Base-by-base conservation (phyloP, 2,113 vertebrate genomes). In the Trichomycterus rosablanca region DNA sequence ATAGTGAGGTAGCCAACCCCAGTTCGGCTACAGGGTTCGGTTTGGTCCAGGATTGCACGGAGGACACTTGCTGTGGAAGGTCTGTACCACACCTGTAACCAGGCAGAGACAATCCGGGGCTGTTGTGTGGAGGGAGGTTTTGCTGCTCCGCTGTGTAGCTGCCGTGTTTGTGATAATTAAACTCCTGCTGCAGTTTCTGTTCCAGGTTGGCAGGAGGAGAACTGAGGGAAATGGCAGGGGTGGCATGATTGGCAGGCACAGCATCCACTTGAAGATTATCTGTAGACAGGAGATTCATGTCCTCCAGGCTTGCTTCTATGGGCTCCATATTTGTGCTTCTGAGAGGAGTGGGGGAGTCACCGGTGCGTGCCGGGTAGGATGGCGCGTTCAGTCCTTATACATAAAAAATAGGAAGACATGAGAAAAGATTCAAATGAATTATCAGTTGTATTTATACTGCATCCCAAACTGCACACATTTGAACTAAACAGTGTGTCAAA, bases 331-430 rank as follows among this genome's bases (percentile, higher is more conserved):
- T 87, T 2, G 91, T 92, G 64, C 93, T 97, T 66, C 91, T 79
- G 32, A 97, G 74, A 0, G 92, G 86, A 37, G 73, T 69, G 0
- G 95, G 96, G 6, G 76, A 77, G 75, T 96, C 96, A 89, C 76
- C 37, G 74, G 28, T 8, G 16, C 16, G 1, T 2, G 7, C n/a
- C 2, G 1, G 5, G 37, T 16, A 9, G 19, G 50, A 51, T 19
- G 59, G 14, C 1, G 1, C 22, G 1, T 26, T 28, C 28, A 35
- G 50, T 19, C 28, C 28, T 53, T 26, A 12, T 1, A 18, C 50
- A 35, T 5, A n/a, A n/a, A n/a, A n/a, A n/a, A n/a, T n/a, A n/a
- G n/a, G n/a, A n/a, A n/a, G n/a, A n/a, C n/a, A n/a, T n/a, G n/a
- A n/a, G n/a, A n/a, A n/a, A n/a, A n/a, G n/a, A n/a, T n/a, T n/a